Evolutionary conservation across 2,888 invertebrate genomes (phyloP), one percentile per base, ranked within the genome.

Genomic region (Drosophila imparisetae): DNA sequence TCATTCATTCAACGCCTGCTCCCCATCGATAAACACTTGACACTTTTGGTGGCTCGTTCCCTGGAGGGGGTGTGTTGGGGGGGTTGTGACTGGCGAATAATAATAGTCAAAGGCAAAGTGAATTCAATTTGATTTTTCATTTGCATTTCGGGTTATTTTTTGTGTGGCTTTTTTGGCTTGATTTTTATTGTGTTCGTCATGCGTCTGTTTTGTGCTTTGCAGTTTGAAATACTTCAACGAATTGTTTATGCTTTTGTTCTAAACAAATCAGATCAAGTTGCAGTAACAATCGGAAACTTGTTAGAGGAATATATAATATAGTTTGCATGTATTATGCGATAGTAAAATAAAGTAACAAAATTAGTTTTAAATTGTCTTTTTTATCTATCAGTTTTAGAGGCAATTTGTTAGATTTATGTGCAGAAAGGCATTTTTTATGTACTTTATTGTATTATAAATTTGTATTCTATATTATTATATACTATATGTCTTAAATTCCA

Each of bases 41-140:
- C 86, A 86, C 83, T 83, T 83, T 84, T 80, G 61, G 52, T 64
- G 62, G 55, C 38, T 61, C 54, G 59, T 58, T 62, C 67, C 21
- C 40, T 7, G 11, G 45, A 4, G 45, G 36, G n/a, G 73, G 48
- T 21, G 27, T n/a, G 50, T 13, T 13, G 36, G 24, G 42, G n/a
- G 42, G 15, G 34, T 1, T 2, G n/a, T 15, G 21, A 10, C 15
- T 21, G 29, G 29, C 29, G 15, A 54, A 18, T 21, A 36, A 57
- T 61, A 57, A 54, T 67, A 76, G 82, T 82, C 82, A 81, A 80
- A 81, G 80, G 50, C 68, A 78, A 75, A 80, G 57, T 72, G 67
- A 83, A 79, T 81, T 81, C 77, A 83, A 86, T 86, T 86, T 81
- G 86, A 63, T 81, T 83, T 82, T 77, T 69, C 55, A 55, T 50